phyloP scores from a whole-genome alignment of 2,888 invertebrate genomes.

The Drosophila koepferae region DNA sequence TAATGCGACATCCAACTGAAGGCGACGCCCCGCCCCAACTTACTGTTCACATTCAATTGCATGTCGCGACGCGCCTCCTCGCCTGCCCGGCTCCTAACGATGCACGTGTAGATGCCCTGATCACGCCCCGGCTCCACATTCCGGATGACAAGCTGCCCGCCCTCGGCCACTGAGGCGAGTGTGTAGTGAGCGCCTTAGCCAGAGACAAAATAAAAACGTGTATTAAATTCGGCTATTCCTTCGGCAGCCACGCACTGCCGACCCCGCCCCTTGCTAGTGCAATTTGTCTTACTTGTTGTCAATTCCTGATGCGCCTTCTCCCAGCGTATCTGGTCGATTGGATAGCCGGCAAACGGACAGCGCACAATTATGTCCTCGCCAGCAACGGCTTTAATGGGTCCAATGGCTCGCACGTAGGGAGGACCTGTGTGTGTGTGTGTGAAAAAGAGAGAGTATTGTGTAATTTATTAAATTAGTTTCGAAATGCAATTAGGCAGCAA shows the following conservation, averaged over 20 bases:
- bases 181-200: conserved; percentile 79
- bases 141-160: conserved; percentile 88
- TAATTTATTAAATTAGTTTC: conserved; percentile 63
- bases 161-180: conserved; percentile 82
- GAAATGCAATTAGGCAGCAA: conserved; percentile 63
- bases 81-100: conserved; percentile 90
- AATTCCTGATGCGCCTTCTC: conserved; percentile 90
- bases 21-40: conserved; percentile 82
- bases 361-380: conserved; percentile 91
- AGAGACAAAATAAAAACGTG: conserved; percentile 32
- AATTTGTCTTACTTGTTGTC: conserved; percentile 84
- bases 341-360: conserved; percentile 95
- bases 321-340: conserved; percentile 93
- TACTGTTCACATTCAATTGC: conserved; percentile 90
- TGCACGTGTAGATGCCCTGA: conserved; percentile 92
- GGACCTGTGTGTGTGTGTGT: conserved; percentile 86
- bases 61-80: conserved; percentile 91
- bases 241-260: background rate
- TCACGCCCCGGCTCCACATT: conserved; percentile 88
- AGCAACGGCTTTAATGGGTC: conserved; percentile 92
- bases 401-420: conserved; percentile 91
- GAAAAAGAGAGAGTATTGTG: conserved; percentile 13
- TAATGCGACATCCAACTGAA: conserved; percentile 51
- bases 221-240: conserved; percentile 17
- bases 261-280: conserved; percentile 17